phyloP scores from a whole-genome alignment of 2,113 vertebrate genomes.

The Thinocorus orbignyianus region DNA sequence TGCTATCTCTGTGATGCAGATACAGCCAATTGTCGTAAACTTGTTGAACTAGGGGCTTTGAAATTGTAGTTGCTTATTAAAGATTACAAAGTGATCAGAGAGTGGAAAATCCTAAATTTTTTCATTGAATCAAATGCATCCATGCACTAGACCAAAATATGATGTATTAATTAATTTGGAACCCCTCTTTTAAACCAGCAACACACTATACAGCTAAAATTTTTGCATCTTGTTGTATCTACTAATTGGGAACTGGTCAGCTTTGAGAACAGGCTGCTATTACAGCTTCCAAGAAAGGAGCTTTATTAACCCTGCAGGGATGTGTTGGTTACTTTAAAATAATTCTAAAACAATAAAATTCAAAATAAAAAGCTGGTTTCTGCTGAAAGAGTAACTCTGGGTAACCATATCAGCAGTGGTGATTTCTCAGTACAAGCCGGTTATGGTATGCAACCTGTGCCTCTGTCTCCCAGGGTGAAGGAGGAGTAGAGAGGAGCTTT shows the following conservation, averaged over 20 bases:
- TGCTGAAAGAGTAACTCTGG: not conserved
- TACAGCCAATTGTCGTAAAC: not conserved
- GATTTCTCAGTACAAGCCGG: not conserved
- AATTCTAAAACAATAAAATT: not conserved
- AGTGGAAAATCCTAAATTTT: not conserved
- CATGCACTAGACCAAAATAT: not conserved
- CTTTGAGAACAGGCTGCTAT: not conserved
- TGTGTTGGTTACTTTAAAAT: not conserved
- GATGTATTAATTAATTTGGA: conserved; percentile 12
- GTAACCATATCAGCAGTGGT: too few relatives aligned
- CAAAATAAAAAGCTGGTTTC: not conserved
- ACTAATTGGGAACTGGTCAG: not conserved
- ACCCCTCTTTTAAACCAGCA: not conserved
- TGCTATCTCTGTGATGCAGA: conserved; percentile 50
- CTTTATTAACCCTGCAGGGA: not conserved
- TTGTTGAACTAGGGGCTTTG: conserved; percentile 3
- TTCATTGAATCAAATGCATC: not conserved
- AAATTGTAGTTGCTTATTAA: not conserved
- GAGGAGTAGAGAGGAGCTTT: not conserved
- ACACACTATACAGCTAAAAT: not conserved
- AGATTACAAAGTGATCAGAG: conserved; percentile 9
- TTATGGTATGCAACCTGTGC: not conserved
- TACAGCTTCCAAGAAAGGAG: not conserved
- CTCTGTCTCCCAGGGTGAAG: not conserved
- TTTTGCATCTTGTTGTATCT: not conserved